Percentiles rank a stretch among this genome's conserved stretches.
phyloP scores from a whole-genome alignment of 2,797 vertebrate species.

The Mycteria americana region DNA sequence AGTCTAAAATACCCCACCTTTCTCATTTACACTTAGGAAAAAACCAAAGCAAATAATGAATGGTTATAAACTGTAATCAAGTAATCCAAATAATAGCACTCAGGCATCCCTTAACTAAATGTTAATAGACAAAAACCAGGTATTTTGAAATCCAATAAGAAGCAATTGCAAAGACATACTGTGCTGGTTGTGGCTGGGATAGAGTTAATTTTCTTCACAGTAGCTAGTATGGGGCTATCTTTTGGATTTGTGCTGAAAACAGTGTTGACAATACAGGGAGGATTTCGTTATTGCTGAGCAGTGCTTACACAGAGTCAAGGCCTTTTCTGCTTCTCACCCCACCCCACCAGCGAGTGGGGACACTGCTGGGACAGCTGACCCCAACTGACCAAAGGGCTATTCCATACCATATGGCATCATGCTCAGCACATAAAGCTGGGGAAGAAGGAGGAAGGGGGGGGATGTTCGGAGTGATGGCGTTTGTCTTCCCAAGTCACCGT shows the following conservation, averaged over 20 bases:
- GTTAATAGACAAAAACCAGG: not conserved
- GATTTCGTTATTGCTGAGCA: not conserved
- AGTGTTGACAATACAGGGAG: not conserved
- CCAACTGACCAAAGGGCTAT: not conserved
- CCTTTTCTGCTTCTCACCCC: not conserved
- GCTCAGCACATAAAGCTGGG: not conserved
- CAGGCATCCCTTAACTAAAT: not conserved
- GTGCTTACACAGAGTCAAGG: not conserved
- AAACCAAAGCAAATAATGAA: not conserved
- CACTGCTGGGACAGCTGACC: not conserved
- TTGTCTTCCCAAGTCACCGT: not conserved
- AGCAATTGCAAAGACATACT: not conserved
- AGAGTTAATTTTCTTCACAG: not conserved
- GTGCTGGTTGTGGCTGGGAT: not conserved
- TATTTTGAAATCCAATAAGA: not conserved
- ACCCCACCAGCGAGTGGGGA: not conserved
- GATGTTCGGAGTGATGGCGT: accelerated
- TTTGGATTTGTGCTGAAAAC: not conserved
- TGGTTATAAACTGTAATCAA: not conserved
- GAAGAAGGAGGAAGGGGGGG: not conserved
- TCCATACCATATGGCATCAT: not conserved
- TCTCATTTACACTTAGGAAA: not conserved
- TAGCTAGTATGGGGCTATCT: not conserved
- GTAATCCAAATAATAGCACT: not conserved
- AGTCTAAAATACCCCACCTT: not conserved